phyloP scores from a whole-genome alignment of 2,113 vertebrate species.

The Alligator sinensis region DNA sequence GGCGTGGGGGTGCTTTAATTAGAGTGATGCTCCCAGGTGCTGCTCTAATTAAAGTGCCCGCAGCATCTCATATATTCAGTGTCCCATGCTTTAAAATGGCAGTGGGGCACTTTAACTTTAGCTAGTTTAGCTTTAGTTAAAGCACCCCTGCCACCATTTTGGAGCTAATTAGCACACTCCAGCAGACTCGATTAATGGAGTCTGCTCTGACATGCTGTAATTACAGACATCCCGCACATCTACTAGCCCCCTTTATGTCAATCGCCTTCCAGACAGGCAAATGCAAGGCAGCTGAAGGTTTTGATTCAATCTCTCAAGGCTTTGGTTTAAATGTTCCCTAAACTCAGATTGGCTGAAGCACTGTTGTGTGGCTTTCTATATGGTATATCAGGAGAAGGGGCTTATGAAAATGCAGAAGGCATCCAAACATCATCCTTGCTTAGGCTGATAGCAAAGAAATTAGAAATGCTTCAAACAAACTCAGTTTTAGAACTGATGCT shows the following conservation, averaged over 20 bases:
- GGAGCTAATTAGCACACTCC: too few species aligned
- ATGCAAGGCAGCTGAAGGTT: neutral
- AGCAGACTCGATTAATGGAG: too few species aligned
- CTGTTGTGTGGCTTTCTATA: neutral
- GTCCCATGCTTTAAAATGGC: too few species aligned
- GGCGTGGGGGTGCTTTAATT: too few species aligned
- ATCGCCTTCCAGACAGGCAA: neutral
- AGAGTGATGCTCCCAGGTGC: too few species aligned
- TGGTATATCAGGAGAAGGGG: neutral
- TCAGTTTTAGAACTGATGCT: neutral
- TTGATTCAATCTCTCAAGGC: neutral
- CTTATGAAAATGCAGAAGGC: neutral
- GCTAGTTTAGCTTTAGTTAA: too few species aligned
- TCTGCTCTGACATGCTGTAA: too few species aligned
- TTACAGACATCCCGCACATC: too few species aligned
- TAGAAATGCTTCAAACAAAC: neutral
- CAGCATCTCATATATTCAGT: too few species aligned
- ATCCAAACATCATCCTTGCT: neutral
- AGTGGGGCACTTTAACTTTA: too few species aligned
- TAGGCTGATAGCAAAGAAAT: neutral
- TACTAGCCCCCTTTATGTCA: neutral
- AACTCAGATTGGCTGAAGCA: neutral
- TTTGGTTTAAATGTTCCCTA: neutral
- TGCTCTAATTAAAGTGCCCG: too few species aligned
- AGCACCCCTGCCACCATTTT: too few species aligned